These are phyloP conservation scores for Platyscelio sp. DNA, from an alignment of 2,888 invertebrate genomes.

Conservation along the genomic window DNA sequence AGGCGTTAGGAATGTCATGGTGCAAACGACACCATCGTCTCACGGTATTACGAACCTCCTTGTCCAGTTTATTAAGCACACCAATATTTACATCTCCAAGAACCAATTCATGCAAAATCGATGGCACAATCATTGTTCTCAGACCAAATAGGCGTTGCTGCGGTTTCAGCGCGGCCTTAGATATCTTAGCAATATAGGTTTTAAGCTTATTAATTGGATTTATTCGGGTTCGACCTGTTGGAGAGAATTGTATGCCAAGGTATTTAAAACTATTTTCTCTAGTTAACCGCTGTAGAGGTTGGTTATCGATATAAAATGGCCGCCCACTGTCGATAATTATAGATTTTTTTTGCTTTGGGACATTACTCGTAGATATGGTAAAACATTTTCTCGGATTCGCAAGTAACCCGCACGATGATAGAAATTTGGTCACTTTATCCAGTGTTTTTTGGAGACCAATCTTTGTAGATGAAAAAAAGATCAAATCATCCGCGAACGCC, in stretches of 20 bases:
- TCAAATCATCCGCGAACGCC: background rate
- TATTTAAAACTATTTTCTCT: constrained; percentile 30
- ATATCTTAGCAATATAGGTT: background rate
- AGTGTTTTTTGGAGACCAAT: background rate
- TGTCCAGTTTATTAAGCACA: constrained; percentile 78
- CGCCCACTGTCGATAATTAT: background rate
- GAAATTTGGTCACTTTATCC: background rate
- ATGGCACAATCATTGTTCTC: constrained; percentile 41
- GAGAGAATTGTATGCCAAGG: constrained; percentile 21
- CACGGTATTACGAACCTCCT: constrained; percentile 75
- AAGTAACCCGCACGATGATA: background rate
- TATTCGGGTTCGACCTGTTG: too few species aligned
- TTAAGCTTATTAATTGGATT: background rate
- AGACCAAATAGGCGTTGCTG: constrained; percentile 70
- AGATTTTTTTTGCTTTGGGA: background rate
- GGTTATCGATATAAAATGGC: too few species aligned
- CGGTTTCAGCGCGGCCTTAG: constrained; percentile 63
- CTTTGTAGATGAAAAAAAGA: background rate
- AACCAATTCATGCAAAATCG: constrained; percentile 73
- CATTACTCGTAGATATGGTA: background rate
- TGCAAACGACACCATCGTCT: constrained; percentile 79
- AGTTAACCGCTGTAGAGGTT: background rate
- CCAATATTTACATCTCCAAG: constrained; percentile 76
- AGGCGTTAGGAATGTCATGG: constrained; percentile 77
- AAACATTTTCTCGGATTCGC: background rate